phyloP scores from a whole-genome alignment of 2,888 invertebrate species.

The Leptopterna dolabrata region DNA sequence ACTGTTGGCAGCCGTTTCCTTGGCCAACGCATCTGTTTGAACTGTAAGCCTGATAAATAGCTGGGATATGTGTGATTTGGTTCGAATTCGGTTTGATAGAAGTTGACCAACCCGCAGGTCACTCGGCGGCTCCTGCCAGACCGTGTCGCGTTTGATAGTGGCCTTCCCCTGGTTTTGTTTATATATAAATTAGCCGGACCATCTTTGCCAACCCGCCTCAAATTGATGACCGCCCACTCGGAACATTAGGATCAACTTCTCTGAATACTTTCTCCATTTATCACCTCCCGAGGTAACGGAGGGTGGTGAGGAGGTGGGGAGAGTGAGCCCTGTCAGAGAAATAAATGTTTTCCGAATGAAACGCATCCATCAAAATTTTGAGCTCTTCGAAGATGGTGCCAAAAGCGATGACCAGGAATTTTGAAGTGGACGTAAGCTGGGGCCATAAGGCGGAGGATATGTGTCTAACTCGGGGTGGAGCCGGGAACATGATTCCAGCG shows the following conservation, averaged over 20 bases:
- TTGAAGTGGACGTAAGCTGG: neutral
- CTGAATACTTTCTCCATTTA: conserved; percentile 3
- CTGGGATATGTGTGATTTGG: neutral
- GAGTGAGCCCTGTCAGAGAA: neutral
- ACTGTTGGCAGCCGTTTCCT: neutral
- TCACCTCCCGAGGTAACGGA: too few relatives aligned
- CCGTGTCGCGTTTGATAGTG: neutral
- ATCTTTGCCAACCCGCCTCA: neutral
- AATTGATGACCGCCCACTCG: neutral
- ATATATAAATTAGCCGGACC: neutral
- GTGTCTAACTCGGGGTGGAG: too few relatives aligned
- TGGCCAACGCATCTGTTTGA: neutral
- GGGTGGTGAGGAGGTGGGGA: too few relatives aligned
- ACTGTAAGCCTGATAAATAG: neutral
- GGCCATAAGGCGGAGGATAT: too few relatives aligned
- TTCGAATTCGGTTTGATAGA: neutral
- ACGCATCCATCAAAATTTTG: neutral
- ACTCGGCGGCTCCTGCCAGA: neutral
- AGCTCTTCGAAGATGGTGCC: neutral
- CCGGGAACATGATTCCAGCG: too few relatives aligned
- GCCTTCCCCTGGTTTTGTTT: neutral
- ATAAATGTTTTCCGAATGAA: neutral
- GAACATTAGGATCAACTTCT: neutral
- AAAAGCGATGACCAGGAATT: neutral
- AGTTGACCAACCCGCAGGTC: neutral